Evolutionary conservation across 2,888 invertebrate species (phyloP).

Genomic region (Melieria crassipennis): DNA sequence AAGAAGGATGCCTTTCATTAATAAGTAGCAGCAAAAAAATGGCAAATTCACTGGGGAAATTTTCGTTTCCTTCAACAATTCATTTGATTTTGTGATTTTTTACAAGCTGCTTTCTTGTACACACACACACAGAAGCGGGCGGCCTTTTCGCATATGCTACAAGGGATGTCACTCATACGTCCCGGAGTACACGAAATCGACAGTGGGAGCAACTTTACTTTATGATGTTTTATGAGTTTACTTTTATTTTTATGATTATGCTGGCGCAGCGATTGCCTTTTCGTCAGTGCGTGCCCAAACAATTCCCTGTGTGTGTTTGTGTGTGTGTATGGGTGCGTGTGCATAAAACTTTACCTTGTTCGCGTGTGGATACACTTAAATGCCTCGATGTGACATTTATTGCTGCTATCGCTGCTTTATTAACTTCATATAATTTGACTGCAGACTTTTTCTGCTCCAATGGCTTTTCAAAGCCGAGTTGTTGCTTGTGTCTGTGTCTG

Average conservation of each 20-base stretch:
- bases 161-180: too few species aligned
- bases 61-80: too few species aligned
- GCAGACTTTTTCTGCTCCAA: background rate
- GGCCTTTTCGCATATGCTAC: too few species aligned
- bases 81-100: too few species aligned
- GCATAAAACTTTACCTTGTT: background rate
- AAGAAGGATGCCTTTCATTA: too few species aligned
- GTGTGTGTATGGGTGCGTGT: background rate
- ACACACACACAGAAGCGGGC: too few species aligned
- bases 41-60: too few species aligned
- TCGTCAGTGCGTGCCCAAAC: slow-evolving; percentile 27
- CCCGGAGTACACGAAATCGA: too few species aligned
- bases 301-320: background rate
- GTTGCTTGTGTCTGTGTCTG: background rate
- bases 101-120: too few species aligned
- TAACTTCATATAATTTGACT: slow-evolving; percentile 25
- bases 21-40: too few species aligned
- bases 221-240: slow-evolving; percentile 28
- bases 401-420: slow-evolving; percentile 22
- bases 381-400: slow-evolving; percentile 27
- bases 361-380: slow-evolving; percentile 5
- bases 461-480: background rate
- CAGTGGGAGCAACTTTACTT: background rate
- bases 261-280: slow-evolving; percentile 22
- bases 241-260: slow-evolving; percentile 27